phyloP scores from a whole-genome alignment of 2,888 invertebrate species.

The Thecocarcelia acutangulata region DNA sequence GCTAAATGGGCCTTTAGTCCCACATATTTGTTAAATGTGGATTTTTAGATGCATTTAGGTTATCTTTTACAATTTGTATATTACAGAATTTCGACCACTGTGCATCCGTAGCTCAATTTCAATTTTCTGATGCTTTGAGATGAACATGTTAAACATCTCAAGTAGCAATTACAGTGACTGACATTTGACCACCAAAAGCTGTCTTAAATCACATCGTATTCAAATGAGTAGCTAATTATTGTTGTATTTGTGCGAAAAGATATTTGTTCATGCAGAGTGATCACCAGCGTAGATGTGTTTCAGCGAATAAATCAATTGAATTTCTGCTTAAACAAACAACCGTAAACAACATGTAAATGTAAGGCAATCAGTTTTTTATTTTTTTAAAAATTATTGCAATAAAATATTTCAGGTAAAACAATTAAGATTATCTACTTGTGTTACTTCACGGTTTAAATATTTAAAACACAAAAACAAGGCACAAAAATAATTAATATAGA shows the following conservation, averaged over 20 bases:
- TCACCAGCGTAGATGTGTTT: background rate
- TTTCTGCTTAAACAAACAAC: background rate
- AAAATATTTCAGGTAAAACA: too few relatives aligned
- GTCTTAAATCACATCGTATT: conserved; percentile 18
- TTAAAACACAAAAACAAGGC: too few relatives aligned
- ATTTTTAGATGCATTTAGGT: too few relatives aligned
- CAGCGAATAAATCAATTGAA: conserved; percentile 34
- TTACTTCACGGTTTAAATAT: too few relatives aligned
- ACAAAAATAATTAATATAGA: too few relatives aligned
- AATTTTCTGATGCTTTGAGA: conserved; percentile 4
- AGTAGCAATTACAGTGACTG: conserved; percentile 37
- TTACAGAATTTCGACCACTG: too few relatives aligned
- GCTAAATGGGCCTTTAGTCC: too few relatives aligned
- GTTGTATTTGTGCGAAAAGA: conserved; percentile 14
- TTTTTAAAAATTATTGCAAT: too few relatives aligned
- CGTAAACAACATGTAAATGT: background rate
- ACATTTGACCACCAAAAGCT: conserved; percentile 45
- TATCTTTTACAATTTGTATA: too few relatives aligned
- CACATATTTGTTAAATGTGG: too few relatives aligned
- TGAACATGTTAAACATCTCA: conserved; percentile 41
- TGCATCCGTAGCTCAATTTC: background rate
- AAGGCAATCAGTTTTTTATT: too few relatives aligned
- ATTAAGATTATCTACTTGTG: too few relatives aligned
- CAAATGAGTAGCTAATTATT: conserved; percentile 31
- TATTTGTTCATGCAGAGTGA: background rate